These are phyloP conservation scores for Selenia dentaria DNA, from an alignment of 2,888 invertebrate genomes.

Conservation along the genomic window DNA sequence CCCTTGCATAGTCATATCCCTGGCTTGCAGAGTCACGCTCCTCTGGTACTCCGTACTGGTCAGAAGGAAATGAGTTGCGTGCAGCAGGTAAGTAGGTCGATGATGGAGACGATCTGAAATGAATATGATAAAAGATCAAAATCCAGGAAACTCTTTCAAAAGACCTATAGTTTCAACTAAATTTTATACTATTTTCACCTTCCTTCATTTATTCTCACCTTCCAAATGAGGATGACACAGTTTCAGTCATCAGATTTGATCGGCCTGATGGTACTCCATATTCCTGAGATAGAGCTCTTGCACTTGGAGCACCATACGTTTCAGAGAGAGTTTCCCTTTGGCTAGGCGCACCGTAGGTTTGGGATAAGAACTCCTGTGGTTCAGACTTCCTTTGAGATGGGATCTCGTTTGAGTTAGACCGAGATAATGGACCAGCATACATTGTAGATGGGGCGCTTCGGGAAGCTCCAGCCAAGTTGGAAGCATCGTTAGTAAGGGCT, in stretches of 20 bases:
- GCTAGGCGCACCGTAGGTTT: slow-evolving; percentile 44
- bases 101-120: slow-evolving; percentile 51
- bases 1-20: slow-evolving; percentile 55
- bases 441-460: not conserved
- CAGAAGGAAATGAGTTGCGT: slow-evolving; percentile 57
- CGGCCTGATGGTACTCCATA: slow-evolving; percentile 69
- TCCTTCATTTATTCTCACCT: slow-evolving; percentile 49
- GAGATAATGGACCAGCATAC: not conserved
- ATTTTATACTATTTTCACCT: no score
- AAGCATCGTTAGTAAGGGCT: slow-evolving; percentile 3
- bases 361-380: slow-evolving; percentile 48
- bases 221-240: slow-evolving; percentile 51
- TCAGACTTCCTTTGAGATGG: slow-evolving; percentile 35
- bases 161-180: no score
- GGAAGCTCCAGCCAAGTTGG: slow-evolving; percentile 2
- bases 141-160: no score
- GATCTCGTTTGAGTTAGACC: slow-evolving; percentile 6
- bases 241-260: slow-evolving; percentile 58
- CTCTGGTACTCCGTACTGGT: slow-evolving; percentile 71
- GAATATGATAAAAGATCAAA: not conserved
- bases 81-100: slow-evolving; percentile 51
- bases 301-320: slow-evolving; percentile 70
- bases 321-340: slow-evolving; percentile 47
- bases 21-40: slow-evolving; percentile 62
- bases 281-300: slow-evolving; percentile 53